A percentile compares a stretch with the other conserved stretches of the same genome.
Evolutionary conservation across 2,888 invertebrate genomes (phyloP).

Genomic region (Dolichopus griseipennis): DNA sequence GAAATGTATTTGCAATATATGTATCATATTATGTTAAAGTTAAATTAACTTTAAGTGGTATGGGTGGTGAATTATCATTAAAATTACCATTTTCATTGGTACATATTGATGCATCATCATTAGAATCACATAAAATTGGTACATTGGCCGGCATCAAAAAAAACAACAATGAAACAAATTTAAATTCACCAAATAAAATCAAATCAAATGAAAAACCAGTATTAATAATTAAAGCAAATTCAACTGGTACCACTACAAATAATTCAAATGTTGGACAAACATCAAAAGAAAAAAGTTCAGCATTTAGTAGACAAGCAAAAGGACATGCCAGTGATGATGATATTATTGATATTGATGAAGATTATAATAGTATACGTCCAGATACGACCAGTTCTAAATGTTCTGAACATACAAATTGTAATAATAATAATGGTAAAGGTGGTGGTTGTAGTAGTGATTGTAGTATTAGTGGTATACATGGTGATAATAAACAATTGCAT

Average conservation of each 20-base stretch:
- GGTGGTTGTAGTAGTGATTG: neutral
- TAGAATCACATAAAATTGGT: neutral
- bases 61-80: slow-evolving; percentile 70
- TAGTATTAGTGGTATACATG: neutral
- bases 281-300: neutral
- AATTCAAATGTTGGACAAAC: neutral
- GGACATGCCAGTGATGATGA: slow-evolving; percentile 7
- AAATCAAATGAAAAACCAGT: neutral
- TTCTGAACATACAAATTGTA: neutral
- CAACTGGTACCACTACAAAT: neutral
- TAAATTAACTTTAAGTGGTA: slow-evolving; percentile 67
- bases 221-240: slow-evolving; percentile 2
- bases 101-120: slow-evolving; percentile 44
- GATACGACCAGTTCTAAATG: neutral
- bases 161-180: neutral
- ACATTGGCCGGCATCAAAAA: neutral
- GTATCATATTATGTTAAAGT: slow-evolving; percentile 88
- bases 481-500: neutral
- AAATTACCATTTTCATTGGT: slow-evolving; percentile 74
- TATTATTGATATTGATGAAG: neutral
- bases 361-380: neutral
- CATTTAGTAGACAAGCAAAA: neutral
- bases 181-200: neutral
- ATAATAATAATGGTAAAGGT: neutral
- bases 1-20: slow-evolving; percentile 83